Evolutionary conservation across 92 coral and sea anemone species (phyloP).

Genomic region (Porites cylindrica): DNA sequence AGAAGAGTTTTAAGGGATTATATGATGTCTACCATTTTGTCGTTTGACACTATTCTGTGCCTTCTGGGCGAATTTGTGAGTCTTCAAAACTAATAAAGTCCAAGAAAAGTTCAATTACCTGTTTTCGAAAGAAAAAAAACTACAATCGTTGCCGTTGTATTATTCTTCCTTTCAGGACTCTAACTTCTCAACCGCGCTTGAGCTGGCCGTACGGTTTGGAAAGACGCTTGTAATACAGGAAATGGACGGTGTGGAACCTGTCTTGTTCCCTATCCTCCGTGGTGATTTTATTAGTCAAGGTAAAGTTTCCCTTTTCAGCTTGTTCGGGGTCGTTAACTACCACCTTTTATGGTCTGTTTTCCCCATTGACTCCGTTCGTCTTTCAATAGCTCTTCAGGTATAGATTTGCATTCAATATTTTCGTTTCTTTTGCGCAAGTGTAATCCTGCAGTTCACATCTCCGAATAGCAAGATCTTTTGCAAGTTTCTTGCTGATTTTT

Average conservation of each 20-base stretch:
- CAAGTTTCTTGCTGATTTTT: too few relatives aligned
- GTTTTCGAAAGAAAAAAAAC: neutral
- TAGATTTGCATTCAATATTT: too few relatives aligned
- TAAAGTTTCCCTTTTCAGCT: neutral
- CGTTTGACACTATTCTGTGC: neutral
- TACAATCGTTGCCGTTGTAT: neutral
- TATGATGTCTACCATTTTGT: too few relatives aligned
- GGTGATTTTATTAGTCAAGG: slow-evolving; percentile 98
- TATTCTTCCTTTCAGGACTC: slow-evolving; percentile 76
- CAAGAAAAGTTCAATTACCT: neutral
- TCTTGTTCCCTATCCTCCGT: slow-evolving; percentile 94
- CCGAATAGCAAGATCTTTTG: too few relatives aligned
- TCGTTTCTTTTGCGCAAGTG: too few relatives aligned
- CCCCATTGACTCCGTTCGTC: too few relatives aligned
- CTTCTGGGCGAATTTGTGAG: neutral
- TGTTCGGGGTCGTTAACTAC: too few relatives aligned
- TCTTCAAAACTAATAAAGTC: neutral
- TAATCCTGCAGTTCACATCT: too few relatives aligned
- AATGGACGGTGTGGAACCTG: slow-evolving; percentile 97
- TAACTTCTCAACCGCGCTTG: slow-evolving; percentile 98
- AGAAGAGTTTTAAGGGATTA: too few relatives aligned
- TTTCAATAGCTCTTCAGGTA: too few relatives aligned
- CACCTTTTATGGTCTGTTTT: too few relatives aligned
- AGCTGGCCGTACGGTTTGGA: slow-evolving; percentile 98
- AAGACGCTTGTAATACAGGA: slow-evolving; percentile 98